Evolutionary conservation across 1,140 invertebrate species (phyloP), one percentile per base, ranked within the genome.

Genomic region (Papilio dardanus): DNA sequence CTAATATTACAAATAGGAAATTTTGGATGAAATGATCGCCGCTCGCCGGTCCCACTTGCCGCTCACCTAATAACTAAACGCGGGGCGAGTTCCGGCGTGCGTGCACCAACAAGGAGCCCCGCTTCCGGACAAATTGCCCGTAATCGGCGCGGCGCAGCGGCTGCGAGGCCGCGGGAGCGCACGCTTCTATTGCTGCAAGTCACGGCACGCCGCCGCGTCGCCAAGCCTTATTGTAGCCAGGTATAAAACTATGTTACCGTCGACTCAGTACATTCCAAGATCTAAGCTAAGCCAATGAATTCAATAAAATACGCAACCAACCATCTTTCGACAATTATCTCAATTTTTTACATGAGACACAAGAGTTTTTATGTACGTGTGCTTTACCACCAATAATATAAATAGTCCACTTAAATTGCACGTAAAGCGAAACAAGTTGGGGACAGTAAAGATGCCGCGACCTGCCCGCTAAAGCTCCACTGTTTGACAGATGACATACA

Each of bases 81-180:
- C 50, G 50, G 2, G 19, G 50, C 54, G 3, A 58, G 21, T 58
- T 58, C 54, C 54, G 54, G 54, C 10, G 21, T 28, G 21, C 54
- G 24, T 58, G 54, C 21, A 58, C 3, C 54, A 58, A 28, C 54
- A 16, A 28, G 21, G 21, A 28, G 54, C 54, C 8, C 54, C 54
- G 21, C 54, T 58, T 58, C 54, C 54, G 54, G 24, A 58, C 54
- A 58, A 58, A 30, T 58, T 58, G 54, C 54, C 3, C 28, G 54
- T 58, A 58, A 58, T 58, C 24, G 54, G 21, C 6, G 46, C 46
- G 19, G 42, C 46, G 46, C 19, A 21, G 46, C 46, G 46, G 19
- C 46, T 2, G 7, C 50, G 50, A 8, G 40, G 16, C 0, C 14
- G 4, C 42, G 42, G 42, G 42, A 46, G 10, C 54, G 21, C 54